Base-by-base conservation (phyloP, 1,140 invertebrate genomes). In the Heliothis subflexa region DNA sequence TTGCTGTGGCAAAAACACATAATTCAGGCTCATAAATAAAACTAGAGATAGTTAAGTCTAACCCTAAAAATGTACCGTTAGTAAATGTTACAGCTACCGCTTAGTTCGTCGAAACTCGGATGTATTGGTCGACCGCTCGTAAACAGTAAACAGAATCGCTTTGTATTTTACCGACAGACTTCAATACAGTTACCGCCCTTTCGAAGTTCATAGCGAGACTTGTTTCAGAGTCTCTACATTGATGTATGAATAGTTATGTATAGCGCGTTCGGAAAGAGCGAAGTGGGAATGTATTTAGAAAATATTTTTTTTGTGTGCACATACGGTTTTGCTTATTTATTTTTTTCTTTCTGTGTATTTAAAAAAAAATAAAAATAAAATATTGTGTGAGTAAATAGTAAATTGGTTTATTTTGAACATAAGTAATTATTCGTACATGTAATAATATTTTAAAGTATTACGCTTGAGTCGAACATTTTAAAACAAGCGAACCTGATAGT, bases 111-210 rank as follows among this genome's bases (percentile, higher is more conserved):
- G 45, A 47, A 47, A 21, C 40, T 16, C n/a, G 16, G 33, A 21
- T 40, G 47, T 66, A 47, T 47, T 21, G 62, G 62, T 21, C 62
- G 62, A 16, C 18, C 16, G 62, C 62, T 66, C 62, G 62, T 66
- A 47, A 66, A 66, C 62, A 13, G 62, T 45, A 21, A 47, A 47
- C 62, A 47, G 62, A 47, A 47, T 47, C 40, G 62, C 62, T 66
- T 66, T 66, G 62, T 66, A 47, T 47, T 49, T 47, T 3, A 21
- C 62, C 40, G 62, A 66, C 62, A 5, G 16, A 47, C 40, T 66
- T 66, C 33, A 66, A 66, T 66, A 66, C 40, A 47, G 40, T 47
- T 66, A 33, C 33, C 62, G 40, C 18, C 62, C 62, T 16, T 66
- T 47, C 49, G 62, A 66, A 66, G 62, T n/a, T n/a, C n/a, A n/a